Conservation (phyloP, 2,888 invertebrate species). For the Andricus quercusramuli region DNA sequence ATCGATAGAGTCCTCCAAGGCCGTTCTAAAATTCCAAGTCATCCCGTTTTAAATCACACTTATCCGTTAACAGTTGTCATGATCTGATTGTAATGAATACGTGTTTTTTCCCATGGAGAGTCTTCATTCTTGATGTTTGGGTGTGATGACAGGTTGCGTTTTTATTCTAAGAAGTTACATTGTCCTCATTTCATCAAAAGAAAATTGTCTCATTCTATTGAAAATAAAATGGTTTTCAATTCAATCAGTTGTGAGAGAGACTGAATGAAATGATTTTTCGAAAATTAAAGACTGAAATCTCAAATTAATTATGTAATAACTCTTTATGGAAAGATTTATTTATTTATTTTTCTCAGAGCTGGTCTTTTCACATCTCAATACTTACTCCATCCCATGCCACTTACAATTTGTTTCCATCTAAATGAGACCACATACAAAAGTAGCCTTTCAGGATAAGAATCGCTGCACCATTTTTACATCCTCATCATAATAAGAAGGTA, state of each 20-base stretch:
- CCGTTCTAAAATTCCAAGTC: not conserved
- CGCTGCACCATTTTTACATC: too few relatives aligned
- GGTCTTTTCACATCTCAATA: too few relatives aligned
- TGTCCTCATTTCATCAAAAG: not conserved
- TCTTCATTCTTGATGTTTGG: constrained; percentile 50
- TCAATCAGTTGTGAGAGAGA: not conserved
- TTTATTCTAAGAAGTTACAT: not conserved
- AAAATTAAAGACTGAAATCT: not conserved
- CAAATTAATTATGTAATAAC: not conserved
- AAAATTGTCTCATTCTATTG: not conserved
- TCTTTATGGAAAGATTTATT: not conserved
- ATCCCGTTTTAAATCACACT: not conserved
- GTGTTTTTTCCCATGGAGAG: not conserved
- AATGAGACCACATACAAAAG: too few relatives aligned
- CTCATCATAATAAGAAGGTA: too few relatives aligned
- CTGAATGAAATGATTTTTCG: not conserved
- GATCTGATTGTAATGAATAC: not conserved
- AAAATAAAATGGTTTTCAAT: not conserved
- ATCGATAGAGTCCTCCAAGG: constrained; percentile 2
- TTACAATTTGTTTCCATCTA: too few relatives aligned
- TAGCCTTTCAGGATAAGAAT: too few relatives aligned
- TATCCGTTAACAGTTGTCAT: not conserved
- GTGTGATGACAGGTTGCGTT: constrained; percentile 53
- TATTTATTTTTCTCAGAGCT: too few relatives aligned
- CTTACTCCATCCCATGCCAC: too few relatives aligned